phyloP scores from a whole-genome alignment of 2,888 invertebrate genomes.

The Fragum sueziense region DNA sequence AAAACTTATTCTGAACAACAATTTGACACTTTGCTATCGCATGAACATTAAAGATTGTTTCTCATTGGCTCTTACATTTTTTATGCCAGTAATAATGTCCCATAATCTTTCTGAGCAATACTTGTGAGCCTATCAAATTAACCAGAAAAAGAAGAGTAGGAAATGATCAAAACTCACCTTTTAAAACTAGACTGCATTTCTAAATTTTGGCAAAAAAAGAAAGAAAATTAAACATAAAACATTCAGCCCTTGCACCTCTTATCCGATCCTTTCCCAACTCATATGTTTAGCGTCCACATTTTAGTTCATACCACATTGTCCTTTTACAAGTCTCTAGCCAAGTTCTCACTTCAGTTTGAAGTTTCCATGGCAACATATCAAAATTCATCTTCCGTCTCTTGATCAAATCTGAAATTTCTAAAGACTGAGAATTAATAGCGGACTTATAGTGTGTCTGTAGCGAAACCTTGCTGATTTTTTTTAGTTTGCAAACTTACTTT shows the following conservation, averaged over 20 bases:
- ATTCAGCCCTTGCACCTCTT: slow-evolving; percentile 2
- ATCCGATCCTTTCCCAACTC: not conserved
- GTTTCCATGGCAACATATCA: not conserved
- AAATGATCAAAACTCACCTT: slow-evolving; percentile 7
- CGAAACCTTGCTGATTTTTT: not conserved
- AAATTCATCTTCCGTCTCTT: not conserved
- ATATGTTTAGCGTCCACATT: not conserved
- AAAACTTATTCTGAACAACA: too few relatives aligned
- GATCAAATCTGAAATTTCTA: slow-evolving; percentile 53
- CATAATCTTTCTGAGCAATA: slow-evolving; percentile 19
- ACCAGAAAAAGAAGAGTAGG: not conserved
- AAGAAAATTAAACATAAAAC: not conserved
- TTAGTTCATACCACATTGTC: not conserved
- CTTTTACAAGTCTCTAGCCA: not conserved
- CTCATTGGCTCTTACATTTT: not conserved
- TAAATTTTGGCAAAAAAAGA: slow-evolving; percentile 3
- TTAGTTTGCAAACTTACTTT: not conserved
- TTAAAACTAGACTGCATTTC: not conserved
- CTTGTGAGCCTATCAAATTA: not conserved
- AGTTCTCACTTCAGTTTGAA: not conserved
- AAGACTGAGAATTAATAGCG: slow-evolving; percentile 47
- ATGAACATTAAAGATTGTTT: slow-evolving; percentile 24
- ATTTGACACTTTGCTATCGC: not conserved
- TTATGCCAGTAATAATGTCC: not conserved
- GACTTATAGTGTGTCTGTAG: not conserved